Percentiles rank a stretch among this genome's conserved stretches.
phyloP scores from a whole-genome alignment of 2,113 vertebrate species.

The Ellobius talpinus region DNA sequence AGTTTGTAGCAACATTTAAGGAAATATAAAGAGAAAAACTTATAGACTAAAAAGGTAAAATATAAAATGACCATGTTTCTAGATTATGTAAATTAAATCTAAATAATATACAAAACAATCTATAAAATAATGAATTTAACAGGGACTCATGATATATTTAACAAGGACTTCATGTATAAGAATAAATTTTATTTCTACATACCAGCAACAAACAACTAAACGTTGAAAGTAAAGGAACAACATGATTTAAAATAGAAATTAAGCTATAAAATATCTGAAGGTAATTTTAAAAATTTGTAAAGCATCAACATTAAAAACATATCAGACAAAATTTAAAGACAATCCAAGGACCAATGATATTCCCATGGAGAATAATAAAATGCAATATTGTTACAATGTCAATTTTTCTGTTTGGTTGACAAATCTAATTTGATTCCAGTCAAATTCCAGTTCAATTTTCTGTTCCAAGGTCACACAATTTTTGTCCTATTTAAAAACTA shows the following conservation, averaged over 20 bases:
- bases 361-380: background rate
- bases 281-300: background rate
- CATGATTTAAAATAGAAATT: background rate
- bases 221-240: background rate
- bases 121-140: constrained; percentile 18
- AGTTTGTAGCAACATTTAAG: constrained; percentile 10
- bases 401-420: background rate
- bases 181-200: background rate
- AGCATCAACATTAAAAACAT: background rate
- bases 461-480: background rate
- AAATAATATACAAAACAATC: constrained; percentile 4
- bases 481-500: background rate
- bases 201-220: constrained; percentile 16
- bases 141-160: background rate
- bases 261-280: constrained; percentile 14
- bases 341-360: background rate
- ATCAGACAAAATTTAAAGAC: constrained; percentile 13
- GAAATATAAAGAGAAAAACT: constrained; percentile 32
- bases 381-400: background rate
- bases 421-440: background rate
- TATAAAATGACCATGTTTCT: background rate
- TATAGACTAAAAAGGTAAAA: background rate
- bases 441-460: background rate
- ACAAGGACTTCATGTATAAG: background rate
- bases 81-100: background rate